phyloP scores from a whole-genome alignment of 2,888 invertebrate genomes.

The Oxystoma pomonae region DNA sequence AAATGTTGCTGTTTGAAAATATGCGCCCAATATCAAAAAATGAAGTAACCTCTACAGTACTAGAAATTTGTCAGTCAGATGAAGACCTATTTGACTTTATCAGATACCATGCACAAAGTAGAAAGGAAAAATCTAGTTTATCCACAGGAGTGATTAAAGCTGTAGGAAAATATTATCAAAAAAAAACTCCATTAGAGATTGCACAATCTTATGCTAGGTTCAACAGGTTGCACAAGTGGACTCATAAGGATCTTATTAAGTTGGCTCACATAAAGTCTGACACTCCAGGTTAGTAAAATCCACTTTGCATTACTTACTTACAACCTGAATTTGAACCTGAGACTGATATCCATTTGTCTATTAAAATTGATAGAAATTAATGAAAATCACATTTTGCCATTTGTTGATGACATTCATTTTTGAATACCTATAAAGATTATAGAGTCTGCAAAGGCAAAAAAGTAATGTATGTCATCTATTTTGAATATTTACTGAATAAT shows the following conservation, averaged over 20 bases:
- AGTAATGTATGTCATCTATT: too few species aligned
- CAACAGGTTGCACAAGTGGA: slow-evolving; percentile 62
- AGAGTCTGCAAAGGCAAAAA: too few species aligned
- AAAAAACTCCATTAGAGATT: slow-evolving; percentile 57
- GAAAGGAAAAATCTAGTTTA: background rate
- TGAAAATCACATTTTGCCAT: too few species aligned
- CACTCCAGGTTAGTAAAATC: slow-evolving; percentile 47
- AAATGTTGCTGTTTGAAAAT: slow-evolving; percentile 12
- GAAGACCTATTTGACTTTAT: slow-evolving; percentile 47
- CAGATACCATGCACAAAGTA: slow-evolving; percentile 31
- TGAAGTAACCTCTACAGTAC: slow-evolving; percentile 25
- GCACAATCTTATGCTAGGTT: slow-evolving; percentile 61
- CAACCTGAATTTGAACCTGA: background rate
- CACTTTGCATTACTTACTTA: slow-evolving; percentile 2
- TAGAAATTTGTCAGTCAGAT: slow-evolving; percentile 58
- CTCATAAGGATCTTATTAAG: slow-evolving; percentile 67
- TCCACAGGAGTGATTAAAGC: slow-evolving; percentile 51
- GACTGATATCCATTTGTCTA: background rate
- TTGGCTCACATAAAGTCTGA: slow-evolving; percentile 57
- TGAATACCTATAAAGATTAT: too few species aligned
- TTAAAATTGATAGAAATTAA: background rate
- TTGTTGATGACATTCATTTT: too few species aligned
- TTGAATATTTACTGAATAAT: too few species aligned
- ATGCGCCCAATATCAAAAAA: slow-evolving; percentile 24
- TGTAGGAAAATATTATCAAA: slow-evolving; percentile 62